phyloP scores from a whole-genome alignment of 35 echinoderm and acorn worm genomes.

The Chiridota heheva region DNA sequence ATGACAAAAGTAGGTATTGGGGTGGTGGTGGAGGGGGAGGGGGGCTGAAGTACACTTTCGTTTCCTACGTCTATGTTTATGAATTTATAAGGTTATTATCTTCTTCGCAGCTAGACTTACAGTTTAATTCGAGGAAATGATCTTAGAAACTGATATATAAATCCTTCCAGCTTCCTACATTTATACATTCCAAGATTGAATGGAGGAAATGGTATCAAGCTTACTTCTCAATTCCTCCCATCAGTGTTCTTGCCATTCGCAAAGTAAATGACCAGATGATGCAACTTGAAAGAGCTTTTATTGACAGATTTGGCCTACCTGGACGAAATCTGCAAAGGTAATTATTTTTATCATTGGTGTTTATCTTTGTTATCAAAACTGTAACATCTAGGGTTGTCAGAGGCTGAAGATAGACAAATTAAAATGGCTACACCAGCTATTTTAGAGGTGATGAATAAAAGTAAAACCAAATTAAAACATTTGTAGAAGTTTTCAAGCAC shows the following conservation, averaged over 20 bases:
- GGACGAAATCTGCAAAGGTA: constrained; percentile 66
- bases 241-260: constrained; percentile 63
- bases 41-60: too few relatives aligned
- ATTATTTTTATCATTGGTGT: not conserved
- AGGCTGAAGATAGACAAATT: not conserved
- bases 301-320: constrained; percentile 72
- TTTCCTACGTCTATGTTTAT: not conserved
- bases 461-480: not conserved
- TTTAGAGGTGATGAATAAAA: too few relatives aligned
- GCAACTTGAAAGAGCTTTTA: constrained; percentile 77
- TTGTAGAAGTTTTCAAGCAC: not conserved
- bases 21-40: too few relatives aligned
- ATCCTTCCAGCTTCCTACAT: not conserved
- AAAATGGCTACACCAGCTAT: not conserved
- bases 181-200: not conserved
- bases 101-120: not conserved
- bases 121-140: not conserved
- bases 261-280: constrained; percentile 73
- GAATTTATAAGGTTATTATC: not conserved
- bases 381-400: not conserved
- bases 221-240: not conserved
- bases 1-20: too few relatives aligned
- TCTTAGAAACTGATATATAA: not conserved
- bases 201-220: not conserved
- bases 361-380: not conserved